These are phyloP conservation scores for Phaonia tiefii DNA, from an alignment of 2,888 invertebrate species.

Conservation along the genomic window DNA sequence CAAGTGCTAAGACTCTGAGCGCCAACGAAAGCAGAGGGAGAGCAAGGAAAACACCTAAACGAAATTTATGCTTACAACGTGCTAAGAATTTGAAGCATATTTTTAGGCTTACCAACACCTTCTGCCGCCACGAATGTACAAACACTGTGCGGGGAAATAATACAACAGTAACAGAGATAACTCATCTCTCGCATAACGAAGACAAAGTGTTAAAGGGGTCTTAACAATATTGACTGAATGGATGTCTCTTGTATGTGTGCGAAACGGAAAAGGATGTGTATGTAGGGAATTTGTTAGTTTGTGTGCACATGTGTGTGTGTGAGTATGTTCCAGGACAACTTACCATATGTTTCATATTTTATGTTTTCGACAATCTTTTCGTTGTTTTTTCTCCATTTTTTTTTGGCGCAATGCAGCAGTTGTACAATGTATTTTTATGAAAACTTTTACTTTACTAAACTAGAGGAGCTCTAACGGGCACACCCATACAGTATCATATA, in stretches of 20 bases:
- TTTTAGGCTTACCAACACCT: conserved; percentile 58
- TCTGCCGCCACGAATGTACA: background rate
- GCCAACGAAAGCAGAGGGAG: background rate
- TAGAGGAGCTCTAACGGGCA: conserved; percentile 35
- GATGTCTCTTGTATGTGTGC: conserved; percentile 3
- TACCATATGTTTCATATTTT: conserved; percentile 65
- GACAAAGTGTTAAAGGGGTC: conserved; percentile 52
- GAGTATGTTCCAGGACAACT: conserved; percentile 47
- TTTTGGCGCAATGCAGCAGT: conserved; percentile 65
- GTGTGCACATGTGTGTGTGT: conserved; percentile 3
- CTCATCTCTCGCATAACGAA: conserved; percentile 51
- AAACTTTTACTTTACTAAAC: conserved; percentile 58
- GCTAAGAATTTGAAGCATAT: conserved; percentile 61
- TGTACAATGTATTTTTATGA: conserved; percentile 56
- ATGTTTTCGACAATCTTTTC: conserved; percentile 46
- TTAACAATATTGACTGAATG: conserved; percentile 43
- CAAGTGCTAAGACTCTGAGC: background rate
- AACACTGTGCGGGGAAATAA: background rate
- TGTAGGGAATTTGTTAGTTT: background rate
- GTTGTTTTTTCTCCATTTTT: conserved; percentile 3
- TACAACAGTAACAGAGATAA: conserved; percentile 44
- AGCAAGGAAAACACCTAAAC: conserved; percentile 37
- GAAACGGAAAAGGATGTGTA: conserved; percentile 23
- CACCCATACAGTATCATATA: background rate
- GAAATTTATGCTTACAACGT: conserved; percentile 64